Base-by-base conservation (phyloP, 2,113 vertebrate genomes). In the Larimichthys polyactis region DNA sequence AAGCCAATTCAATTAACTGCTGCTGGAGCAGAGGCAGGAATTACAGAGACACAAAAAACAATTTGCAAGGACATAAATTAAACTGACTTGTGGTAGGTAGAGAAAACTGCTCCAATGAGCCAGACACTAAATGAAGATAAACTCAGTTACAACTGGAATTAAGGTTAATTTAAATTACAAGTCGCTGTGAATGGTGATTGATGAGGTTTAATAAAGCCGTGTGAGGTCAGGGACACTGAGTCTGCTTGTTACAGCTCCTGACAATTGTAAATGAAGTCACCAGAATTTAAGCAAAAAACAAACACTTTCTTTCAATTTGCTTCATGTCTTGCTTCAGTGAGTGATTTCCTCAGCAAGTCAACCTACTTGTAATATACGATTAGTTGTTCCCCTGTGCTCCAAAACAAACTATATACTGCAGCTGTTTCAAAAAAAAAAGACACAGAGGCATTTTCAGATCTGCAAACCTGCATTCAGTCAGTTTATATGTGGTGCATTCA, bases 1-100 rank as follows among this genome's bases (percentile, higher is more conserved):
- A 79, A 57, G 12, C 49, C 40, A 20, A 72, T 79, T 79, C 24
- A 64, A n/a, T 48, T 71, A 71, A 79, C 17, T 22, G 24, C 19
- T 46, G 20, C 36, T 57, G 19, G 46, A 43, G 44, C 36, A 57
- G 22, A 79, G 49, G 40, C 36, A 64, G 19, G 49, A 14, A 71
- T 63, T 29, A 17, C 17, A 79, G 19, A 51, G 17, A n/a, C n/a
- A 46, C 51, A 22, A 46, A 29, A 62, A 24, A 46, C 11, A 19
- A 51, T 59, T 43, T 54, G 11, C 16, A 43, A 14, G 16, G 36
- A 66, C 52, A 12, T 10, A 15, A 57, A 73, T 51, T 49, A 20
- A 65, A 48, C 51, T 49, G 22, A 32, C 9, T 16, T 4, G 58
- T 14, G 19, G 27, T 19, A 3, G 59, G 20, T 20, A 49, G 27